Percentiles rank a stretch among this genome's conserved stretches.
Conservation (phyloP, 2,888 invertebrate species). For the Drosophila lutescens region DNA sequence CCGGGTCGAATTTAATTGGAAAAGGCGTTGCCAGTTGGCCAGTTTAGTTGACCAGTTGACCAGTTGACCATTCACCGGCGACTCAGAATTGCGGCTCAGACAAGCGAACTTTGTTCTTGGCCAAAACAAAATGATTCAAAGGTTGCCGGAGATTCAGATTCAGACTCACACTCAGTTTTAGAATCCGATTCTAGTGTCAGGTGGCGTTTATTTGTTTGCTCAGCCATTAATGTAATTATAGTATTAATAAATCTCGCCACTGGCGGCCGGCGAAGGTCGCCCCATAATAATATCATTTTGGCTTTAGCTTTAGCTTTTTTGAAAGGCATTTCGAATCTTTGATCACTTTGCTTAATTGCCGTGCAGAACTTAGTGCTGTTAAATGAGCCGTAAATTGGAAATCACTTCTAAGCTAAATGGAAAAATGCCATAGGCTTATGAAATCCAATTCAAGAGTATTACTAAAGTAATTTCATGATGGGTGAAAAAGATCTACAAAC, state of each 20-base stretch:
- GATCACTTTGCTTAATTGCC: constrained; percentile 31
- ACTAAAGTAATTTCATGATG: neutral
- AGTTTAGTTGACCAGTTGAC: neutral
- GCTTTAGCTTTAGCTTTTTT: constrained; percentile 13
- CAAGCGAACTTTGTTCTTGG: constrained; percentile 23
- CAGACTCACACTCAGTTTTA: constrained; percentile 6
- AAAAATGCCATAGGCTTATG: constrained; percentile 11
- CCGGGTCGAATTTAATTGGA: constrained; percentile 34
- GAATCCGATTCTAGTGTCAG: constrained; percentile 12
- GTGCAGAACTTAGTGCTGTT: constrained; percentile 33
- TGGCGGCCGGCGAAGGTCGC: constrained; percentile 29
- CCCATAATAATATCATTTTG: constrained; percentile 20
- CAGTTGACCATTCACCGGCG: constrained; percentile 15
- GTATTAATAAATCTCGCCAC: constrained; percentile 32
- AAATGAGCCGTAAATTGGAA: constrained; percentile 42
- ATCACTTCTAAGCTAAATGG: constrained; percentile 11
- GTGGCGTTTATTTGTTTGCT: constrained; percentile 32
- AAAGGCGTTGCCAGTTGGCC: constrained; percentile 36
- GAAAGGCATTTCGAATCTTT: constrained; percentile 35
- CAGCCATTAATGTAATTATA: constrained; percentile 25
- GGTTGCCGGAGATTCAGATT: constrained; percentile 12
- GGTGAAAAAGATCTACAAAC: neutral
- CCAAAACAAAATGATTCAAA: constrained; percentile 23
- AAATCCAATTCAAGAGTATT: neutral
- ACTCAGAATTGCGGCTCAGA: neutral